Percentiles rank a stretch among this genome's conserved stretches.
Conservation (phyloP, 2,797 vertebrate species). For the Pangasius mekongensis region DNA sequence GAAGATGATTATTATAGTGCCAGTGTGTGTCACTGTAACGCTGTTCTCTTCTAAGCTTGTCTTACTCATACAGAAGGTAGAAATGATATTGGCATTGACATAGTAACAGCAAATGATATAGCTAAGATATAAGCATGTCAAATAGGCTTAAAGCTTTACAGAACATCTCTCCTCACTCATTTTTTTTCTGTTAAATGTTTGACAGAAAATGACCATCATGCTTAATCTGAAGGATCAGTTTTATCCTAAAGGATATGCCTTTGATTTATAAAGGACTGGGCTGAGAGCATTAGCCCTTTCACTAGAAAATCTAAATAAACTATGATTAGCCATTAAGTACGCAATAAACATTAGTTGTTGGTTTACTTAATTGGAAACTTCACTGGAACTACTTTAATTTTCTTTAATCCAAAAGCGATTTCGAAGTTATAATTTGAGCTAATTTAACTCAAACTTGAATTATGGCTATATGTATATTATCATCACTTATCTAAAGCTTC, state of each 20-base stretch:
- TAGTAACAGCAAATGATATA: neutral
- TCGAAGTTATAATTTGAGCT: neutral
- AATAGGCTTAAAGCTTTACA: neutral
- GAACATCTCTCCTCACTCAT: neutral
- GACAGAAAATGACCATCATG: neutral
- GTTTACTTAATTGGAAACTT: neutral
- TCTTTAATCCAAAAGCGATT: neutral
- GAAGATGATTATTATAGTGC: neutral
- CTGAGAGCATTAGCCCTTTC: neutral
- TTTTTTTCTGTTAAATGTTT: neutral
- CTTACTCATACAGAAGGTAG: neutral
- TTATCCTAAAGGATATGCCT: neutral
- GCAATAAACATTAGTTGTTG: constrained; percentile 12
- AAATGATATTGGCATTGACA: neutral
- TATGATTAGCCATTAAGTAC: neutral
- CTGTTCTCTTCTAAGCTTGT: neutral
- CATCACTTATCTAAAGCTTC: neutral
- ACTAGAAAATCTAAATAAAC: neutral
- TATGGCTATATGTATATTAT: neutral
- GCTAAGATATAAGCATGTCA: neutral
- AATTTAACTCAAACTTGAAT: constrained; percentile 1
- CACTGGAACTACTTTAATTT: neutral
- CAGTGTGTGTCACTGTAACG: neutral
- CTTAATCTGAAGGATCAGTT: neutral
- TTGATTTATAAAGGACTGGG: neutral